A percentile compares a stretch with the other conserved stretches of the same genome.
phyloP scores from a whole-genome alignment of 2,113 vertebrate genomes.

The Octodon degus region DNA sequence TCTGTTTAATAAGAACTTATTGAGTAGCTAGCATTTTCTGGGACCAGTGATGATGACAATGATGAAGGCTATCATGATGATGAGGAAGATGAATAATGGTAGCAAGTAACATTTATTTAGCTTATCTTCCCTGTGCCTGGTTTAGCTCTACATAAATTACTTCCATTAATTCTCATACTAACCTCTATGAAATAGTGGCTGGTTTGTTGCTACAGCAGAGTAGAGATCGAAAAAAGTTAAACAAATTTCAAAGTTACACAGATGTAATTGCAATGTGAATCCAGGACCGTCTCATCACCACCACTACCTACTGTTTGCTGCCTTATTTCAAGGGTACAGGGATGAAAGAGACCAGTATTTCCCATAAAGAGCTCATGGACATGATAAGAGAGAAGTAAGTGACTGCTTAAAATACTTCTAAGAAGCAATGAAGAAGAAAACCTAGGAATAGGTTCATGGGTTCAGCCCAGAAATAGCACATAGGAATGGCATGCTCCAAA shows the following conservation, averaged over 20 bases:
- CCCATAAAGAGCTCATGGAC: not conserved
- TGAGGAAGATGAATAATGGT: not conserved
- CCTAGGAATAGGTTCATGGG: not conserved
- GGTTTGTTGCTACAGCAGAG: not conserved
- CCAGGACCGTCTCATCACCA: not conserved
- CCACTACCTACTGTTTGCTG: not conserved
- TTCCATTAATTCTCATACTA: not conserved
- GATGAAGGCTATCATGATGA: too few relatives aligned
- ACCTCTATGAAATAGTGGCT: not conserved
- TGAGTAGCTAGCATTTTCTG: constrained; percentile 7
- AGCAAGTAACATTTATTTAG: not conserved
- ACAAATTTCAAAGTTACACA: not conserved
- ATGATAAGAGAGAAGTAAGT: not conserved
- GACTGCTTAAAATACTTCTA: too few relatives aligned
- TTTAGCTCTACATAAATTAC: not conserved
- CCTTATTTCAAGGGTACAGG: not conserved
- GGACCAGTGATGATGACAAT: not conserved
- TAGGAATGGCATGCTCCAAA: not conserved
- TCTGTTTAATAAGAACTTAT: not conserved
- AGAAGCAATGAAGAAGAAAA: not conserved
- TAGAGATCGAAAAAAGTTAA: not conserved
- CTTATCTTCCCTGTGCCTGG: not conserved
- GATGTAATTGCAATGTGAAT: not conserved
- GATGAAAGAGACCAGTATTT: not conserved
- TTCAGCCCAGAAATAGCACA: not conserved